Evolutionary conservation across 2,888 invertebrate genomes (phyloP).

Genomic region (Synergus japonicus): DNA sequence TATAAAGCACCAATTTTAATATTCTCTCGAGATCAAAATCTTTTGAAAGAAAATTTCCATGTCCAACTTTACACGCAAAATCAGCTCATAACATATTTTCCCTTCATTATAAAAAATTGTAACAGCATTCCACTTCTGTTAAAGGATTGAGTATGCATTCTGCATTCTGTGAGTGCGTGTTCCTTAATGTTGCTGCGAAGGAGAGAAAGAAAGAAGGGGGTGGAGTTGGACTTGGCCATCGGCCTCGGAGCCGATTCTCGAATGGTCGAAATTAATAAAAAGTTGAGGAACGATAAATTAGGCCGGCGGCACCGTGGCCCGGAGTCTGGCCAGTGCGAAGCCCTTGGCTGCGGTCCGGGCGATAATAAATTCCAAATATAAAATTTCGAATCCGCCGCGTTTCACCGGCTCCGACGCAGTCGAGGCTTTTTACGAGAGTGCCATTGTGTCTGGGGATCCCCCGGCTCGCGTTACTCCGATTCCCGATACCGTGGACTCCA

Average conservation of each 20-base stretch:
- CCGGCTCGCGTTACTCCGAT: constrained; percentile 56
- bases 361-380: constrained; percentile 77
- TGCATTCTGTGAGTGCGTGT: constrained; percentile 32
- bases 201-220: constrained; percentile 41
- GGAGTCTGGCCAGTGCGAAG: constrained; percentile 63
- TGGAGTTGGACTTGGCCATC: constrained; percentile 43
- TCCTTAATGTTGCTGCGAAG: constrained; percentile 34
- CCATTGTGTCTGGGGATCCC: constrained; percentile 66
- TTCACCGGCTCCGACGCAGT: constrained; percentile 54
- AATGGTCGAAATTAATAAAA: constrained; percentile 76
- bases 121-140: constrained; percentile 38
- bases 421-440: constrained; percentile 65
- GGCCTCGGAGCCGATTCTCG: constrained; percentile 49
- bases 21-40: constrained; percentile 14
- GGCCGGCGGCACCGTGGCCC: constrained; percentile 63
- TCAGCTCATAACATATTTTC: constrained; percentile 29
- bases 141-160: constrained; percentile 39
- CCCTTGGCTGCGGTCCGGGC: constrained; percentile 57
- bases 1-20: not conserved
- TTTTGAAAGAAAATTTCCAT: not conserved
- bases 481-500: constrained; percentile 54
- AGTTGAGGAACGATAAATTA: constrained; percentile 77
- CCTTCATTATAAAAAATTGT: constrained; percentile 34
- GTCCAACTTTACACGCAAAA: constrained; percentile 19
- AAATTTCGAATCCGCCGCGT: constrained; percentile 70